Base-by-base conservation (phyloP, 2,113 vertebrate genomes). In the Alligator mississippiensis region DNA sequence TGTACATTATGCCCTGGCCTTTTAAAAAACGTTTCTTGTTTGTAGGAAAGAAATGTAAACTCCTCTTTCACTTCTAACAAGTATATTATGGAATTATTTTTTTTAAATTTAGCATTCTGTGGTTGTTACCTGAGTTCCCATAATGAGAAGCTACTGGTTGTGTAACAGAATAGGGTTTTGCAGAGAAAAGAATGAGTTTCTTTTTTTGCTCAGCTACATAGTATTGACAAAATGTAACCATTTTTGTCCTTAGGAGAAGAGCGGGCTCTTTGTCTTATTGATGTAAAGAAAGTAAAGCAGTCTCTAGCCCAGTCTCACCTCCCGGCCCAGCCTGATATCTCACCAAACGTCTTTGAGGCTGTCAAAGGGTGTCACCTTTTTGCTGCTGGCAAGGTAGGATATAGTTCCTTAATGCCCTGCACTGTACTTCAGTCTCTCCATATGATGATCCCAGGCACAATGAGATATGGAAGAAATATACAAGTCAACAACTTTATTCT, bases 311-410 rank as follows among this genome's bases (percentile, higher is more conserved):
- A 99, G 97, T 98, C 99, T n/a, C 99, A 99, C 97, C 98, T 99
- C 90, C 99, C 99, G 12, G 98, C 98, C 87, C 99, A 99, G 97
- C 99, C 99, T 0, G 99, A 99, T 76, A 94, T 99, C 90, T 97
- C 98, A 5, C 99, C 99, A 38, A 99, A 98, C 86, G 90, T 99
- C 92, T 99, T 99, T 72, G 99, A 99, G 97, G 99, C 99, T 3
- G 99, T 99, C 94, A 99, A 99, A 97, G 99, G 99, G 92, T 99
- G 99, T 95, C 99, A 99, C 92, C 98, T 99, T 92, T 99, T 99
- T 91, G 98, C 99, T 87, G 98, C 99, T 19, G 99, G 99, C 95
- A 99, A 99, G 98, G 99, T 99, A 97, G 84, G 98, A 82, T 54
- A 55, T 82, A 17, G 78, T 22, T 89, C 59, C 34, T 66, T 68